Evolutionary conservation across 1,140 invertebrate species (phyloP), one percentile per base, ranked within the genome.

Genomic region (Anoplophora glabripennis): DNA sequence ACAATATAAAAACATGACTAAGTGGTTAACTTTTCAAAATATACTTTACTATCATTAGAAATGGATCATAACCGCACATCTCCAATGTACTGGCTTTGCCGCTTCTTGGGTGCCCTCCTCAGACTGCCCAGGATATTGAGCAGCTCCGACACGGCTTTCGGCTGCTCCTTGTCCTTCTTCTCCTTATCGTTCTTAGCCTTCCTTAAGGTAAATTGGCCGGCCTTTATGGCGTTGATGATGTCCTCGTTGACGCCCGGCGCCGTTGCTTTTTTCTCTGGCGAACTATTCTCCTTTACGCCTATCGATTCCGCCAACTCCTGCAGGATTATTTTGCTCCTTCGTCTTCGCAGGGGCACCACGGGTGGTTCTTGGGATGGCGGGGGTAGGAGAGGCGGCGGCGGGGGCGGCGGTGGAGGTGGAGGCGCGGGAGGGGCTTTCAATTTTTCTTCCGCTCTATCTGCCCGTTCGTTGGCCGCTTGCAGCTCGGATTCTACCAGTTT

Each of bases 221-320:
- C 84, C 77, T 89, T 89, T 17, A 88, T 88, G 71, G 87, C 84
- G 70, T 86, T 88, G 4, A 89, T 86, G 59, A 89, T 86, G 37
- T 87, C 85, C 61, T 88, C 86, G 62, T 88, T 88, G 1, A 82
- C 86, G 12, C 69, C 68, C 48, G 66, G 53, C 34, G 61, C 57
- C 44, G 59, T 14, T 8, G 52, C 37, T 59, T 67, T 66, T 35
- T 65, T 65, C n/a, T 60, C 58, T 3, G 21, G 38, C 3, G 17
- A 17, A 14, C 46, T 47, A 33, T 47, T 51, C 9, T 63, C 52
- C 37, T 64, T 40, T 4, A 67, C 65, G 4, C 65, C 65, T 8
- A 67, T 65, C 9, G 55, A 60, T 45, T 63, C 64, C 3, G 61
- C 63, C n/a, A 62, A 34, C 44, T 68, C 64, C 36, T 75, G 59